Evolutionary conservation across 2,113 vertebrate species (phyloP).

Genomic region (Holacanthus passer): DNA sequence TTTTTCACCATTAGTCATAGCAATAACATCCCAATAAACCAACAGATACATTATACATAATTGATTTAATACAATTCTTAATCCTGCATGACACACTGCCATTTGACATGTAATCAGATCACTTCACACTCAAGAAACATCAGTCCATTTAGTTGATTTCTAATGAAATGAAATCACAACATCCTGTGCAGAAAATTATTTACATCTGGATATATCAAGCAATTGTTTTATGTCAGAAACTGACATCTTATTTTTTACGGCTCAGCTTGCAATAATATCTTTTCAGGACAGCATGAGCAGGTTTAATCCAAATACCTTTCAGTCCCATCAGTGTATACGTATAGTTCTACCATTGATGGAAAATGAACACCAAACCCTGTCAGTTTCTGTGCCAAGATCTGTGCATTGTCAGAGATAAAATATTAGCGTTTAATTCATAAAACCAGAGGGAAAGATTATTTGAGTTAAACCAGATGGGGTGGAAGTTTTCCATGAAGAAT

Average conservation of each 20-base stretch:
- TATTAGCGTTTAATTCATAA: neutral
- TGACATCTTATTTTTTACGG: neutral
- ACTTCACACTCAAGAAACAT: neutral
- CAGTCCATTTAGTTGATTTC: neutral
- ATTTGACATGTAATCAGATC: neutral
- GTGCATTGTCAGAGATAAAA: slow-evolving; percentile 17
- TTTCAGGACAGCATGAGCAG: neutral
- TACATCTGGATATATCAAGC: neutral
- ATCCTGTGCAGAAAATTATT: neutral
- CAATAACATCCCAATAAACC: neutral
- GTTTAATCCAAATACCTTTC: slow-evolving; percentile 16
- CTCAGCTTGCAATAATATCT: neutral
- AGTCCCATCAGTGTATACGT: slow-evolving; percentile 17
- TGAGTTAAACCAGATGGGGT: slow-evolving; percentile 3
- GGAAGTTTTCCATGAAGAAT: neutral
- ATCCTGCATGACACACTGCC: too few relatives aligned
- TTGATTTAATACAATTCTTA: too few relatives aligned
- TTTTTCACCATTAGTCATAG: neutral
- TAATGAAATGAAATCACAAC: neutral
- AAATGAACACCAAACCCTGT: slow-evolving; percentile 1
- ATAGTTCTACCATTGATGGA: neutral
- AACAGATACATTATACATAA: too few relatives aligned
- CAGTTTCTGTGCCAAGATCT: slow-evolving; percentile 21
- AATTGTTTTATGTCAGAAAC: neutral
- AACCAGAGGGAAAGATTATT: neutral